phyloP scores from a whole-genome alignment of 2,797 vertebrate genomes.

The Sebastiscus tertius region DNA sequence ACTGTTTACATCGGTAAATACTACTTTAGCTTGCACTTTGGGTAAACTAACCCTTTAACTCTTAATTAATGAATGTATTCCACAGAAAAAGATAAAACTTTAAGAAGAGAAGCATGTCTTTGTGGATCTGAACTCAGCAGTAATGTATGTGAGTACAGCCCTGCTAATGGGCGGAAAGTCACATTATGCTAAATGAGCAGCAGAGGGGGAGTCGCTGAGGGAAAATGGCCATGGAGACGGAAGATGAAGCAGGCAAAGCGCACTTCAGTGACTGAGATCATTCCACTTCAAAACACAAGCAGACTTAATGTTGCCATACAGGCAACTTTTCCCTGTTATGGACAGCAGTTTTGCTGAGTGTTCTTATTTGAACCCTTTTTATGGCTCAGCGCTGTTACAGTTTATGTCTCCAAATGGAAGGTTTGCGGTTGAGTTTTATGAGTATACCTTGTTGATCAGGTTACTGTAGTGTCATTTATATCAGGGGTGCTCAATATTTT shows the following conservation, averaged over 20 bases:
- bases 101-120: background rate
- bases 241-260: conserved; percentile 23
- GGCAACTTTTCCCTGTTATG: conserved; percentile 3
- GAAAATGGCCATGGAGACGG: conserved; percentile 19
- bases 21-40: background rate
- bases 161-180: conserved; percentile 28
- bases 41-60: background rate
- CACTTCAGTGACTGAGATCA: conserved; percentile 30
- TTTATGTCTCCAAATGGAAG: background rate
- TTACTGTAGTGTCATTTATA: background rate
- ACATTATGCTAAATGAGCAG: conserved; percentile 43
- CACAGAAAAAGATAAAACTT: background rate
- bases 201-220: conserved; percentile 5
- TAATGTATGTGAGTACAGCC: background rate
- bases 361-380: conserved; percentile 9
- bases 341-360: background rate
- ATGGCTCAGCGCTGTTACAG: background rate
- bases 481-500: background rate
- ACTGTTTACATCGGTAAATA: background rate
- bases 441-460: background rate
- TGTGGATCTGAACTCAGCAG: conserved; percentile 4
- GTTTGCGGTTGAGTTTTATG: background rate
- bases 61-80: background rate
- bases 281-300: conserved; percentile 47
- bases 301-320: conserved; percentile 15